phyloP scores from a whole-genome alignment of 1,140 invertebrate species.

The Drosophila fuyamai region DNA sequence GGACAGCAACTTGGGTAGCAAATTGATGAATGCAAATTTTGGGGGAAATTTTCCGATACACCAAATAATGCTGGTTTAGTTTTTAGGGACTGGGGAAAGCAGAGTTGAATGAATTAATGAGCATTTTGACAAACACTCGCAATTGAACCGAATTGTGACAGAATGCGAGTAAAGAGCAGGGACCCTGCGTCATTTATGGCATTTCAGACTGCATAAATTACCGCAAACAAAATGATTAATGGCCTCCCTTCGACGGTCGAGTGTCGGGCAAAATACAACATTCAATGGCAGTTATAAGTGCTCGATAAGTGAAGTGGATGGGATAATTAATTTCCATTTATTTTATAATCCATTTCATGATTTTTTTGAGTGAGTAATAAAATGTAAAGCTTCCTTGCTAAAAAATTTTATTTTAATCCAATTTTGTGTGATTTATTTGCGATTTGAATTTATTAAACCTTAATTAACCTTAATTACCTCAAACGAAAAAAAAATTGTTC shows the following conservation, averaged over 20 bases:
- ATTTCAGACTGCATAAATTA: constrained; percentile 38
- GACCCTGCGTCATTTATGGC: constrained; percentile 11
- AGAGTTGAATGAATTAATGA: constrained; percentile 70
- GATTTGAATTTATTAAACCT: not conserved
- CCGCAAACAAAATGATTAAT: constrained; percentile 37
- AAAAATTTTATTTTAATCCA: no score
- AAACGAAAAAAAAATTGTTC: no score
- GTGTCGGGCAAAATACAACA: constrained; percentile 14
- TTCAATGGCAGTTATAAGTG: constrained; percentile 17
- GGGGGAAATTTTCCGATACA: not conserved
- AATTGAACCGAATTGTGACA: constrained; percentile 58
- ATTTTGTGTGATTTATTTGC: no score
- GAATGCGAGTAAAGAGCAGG: constrained; percentile 15
- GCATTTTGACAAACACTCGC: constrained; percentile 50
- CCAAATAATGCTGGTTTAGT: constrained; percentile 15
- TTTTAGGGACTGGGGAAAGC: constrained; percentile 3
- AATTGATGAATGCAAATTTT: constrained; percentile 45
- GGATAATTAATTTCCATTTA: constrained; percentile 32
- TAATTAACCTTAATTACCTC: not conserved
- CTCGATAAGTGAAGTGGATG: constrained; percentile 20
- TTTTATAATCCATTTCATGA: constrained; percentile 2
- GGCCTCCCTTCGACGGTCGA: not conserved
- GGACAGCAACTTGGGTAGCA: constrained; percentile 19
- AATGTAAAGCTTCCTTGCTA: no score
- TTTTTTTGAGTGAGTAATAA: not conserved